Conservation (phyloP, 2,888 invertebrate genomes). For the Cepaea hortensis region DNA sequence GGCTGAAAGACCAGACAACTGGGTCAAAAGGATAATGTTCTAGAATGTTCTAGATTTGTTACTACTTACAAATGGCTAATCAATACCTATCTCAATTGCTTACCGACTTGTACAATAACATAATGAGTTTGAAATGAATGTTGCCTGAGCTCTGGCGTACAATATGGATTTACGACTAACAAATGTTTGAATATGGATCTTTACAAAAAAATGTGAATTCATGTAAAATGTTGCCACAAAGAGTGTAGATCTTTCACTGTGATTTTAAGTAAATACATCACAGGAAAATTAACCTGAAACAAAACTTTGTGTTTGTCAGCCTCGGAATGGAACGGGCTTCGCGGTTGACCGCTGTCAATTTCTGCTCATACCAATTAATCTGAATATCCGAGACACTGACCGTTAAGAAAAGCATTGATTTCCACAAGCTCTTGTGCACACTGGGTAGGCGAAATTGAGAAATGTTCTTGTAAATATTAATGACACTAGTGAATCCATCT, state of each 20-base stretch:
- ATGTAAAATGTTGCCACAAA: background rate
- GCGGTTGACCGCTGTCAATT: slow-evolving; percentile 35
- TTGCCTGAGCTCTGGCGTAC: background rate
- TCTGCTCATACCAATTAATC: background rate
- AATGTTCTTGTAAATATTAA: background rate
- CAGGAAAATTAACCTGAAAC: background rate
- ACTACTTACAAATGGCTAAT: background rate
- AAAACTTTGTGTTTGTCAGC: slow-evolving; percentile 3
- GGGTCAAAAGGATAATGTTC: too few species aligned
- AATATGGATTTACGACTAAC: background rate
- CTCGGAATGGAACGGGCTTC: slow-evolving; percentile 45
- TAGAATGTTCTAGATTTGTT: background rate
- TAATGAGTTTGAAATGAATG: background rate
- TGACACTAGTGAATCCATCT: background rate
- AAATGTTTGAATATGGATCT: background rate
- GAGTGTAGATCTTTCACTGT: background rate
- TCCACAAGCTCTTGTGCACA: background rate
- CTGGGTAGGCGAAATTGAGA: too few species aligned
- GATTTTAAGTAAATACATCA: background rate
- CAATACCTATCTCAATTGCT: background rate
- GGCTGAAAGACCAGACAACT: too few species aligned
- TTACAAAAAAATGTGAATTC: background rate
- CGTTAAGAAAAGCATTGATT: background rate
- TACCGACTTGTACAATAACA: background rate
- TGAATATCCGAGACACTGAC: slow-evolving; percentile 4